A percentile compares a stretch with the other conserved stretches of the same genome.
phyloP scores from a whole-genome alignment of 1,140 invertebrate species.

The Drosophila carrolli region DNA sequence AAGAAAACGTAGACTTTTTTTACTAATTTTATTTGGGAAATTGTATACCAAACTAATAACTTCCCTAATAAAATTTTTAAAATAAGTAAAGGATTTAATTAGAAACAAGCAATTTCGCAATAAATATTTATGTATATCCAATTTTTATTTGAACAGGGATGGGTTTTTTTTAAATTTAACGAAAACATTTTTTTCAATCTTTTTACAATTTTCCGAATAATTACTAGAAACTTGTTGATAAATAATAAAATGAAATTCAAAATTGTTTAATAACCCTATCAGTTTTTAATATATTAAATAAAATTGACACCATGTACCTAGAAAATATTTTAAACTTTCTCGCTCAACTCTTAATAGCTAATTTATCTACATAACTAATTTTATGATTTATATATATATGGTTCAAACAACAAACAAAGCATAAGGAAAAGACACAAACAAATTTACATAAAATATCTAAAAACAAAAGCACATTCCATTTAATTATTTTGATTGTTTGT shows the following conservation, averaged over 20 bases:
- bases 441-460: conserved; percentile 82
- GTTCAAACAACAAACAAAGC: conserved; percentile 73
- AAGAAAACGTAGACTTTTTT: too few species aligned
- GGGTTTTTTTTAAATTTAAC: too few species aligned
- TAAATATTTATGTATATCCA: too few species aligned
- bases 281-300: neutral
- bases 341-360: conserved; percentile 20
- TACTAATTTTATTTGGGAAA: too few species aligned
- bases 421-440: conserved; percentile 47
- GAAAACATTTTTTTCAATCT: neutral
- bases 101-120: too few species aligned
- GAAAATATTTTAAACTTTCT: conserved; percentile 12
- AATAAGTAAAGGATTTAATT: too few species aligned
- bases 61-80: too few species aligned
- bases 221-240: neutral
- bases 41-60: too few species aligned
- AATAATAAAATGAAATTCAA: neutral
- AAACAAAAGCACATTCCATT: conserved; percentile 79
- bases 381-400: neutral
- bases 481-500: conserved; percentile 36
- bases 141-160: too few species aligned
- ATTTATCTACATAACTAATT: conserved; percentile 20
- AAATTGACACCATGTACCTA: neutral
- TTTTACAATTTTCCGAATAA: neutral
- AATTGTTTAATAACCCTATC: neutral